Conservation (phyloP, 2,888 invertebrate genomes). For the Lymantria monacha region DNA sequence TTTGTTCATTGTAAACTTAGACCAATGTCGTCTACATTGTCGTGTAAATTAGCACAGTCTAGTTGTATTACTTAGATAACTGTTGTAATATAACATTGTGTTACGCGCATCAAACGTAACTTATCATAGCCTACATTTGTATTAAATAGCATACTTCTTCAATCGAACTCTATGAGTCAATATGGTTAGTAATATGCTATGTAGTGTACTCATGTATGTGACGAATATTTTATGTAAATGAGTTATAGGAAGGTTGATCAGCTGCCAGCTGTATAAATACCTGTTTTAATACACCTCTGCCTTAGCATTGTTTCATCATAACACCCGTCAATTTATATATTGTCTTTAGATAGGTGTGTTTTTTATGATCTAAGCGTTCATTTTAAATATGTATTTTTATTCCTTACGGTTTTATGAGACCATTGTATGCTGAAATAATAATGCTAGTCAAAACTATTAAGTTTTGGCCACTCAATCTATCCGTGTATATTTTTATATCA, state of each 20-base stretch:
- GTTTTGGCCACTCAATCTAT: too few species aligned
- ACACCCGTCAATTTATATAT: slow-evolving; percentile 13
- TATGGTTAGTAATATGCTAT: slow-evolving; percentile 22
- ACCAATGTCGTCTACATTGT: too few species aligned
- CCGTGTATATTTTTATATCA: too few species aligned
- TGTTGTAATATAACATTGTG: slow-evolving; percentile 30
- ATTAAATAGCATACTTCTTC: slow-evolving; percentile 42
- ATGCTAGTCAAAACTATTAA: too few species aligned
- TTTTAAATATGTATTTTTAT: not conserved
- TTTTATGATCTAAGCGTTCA: not conserved
- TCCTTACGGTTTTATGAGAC: not conserved
- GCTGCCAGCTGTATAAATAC: slow-evolving; percentile 58
- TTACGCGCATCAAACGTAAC: slow-evolving; percentile 41
- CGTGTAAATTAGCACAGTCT: slow-evolving; percentile 8
- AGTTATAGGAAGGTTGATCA: slow-evolving; percentile 52
- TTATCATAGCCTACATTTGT: slow-evolving; percentile 34
- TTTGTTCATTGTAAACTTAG: not conserved
- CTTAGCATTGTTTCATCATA: slow-evolving; percentile 33
- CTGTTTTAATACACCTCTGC: slow-evolving; percentile 40
- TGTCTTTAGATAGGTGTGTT: slow-evolving; percentile 14
- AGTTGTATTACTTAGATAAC: slow-evolving; percentile 28
- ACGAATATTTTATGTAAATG: slow-evolving; percentile 52
- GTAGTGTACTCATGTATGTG: slow-evolving; percentile 26
- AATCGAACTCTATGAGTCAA: slow-evolving; percentile 37
- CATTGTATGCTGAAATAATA: not conserved